Evolutionary conservation across 2,888 invertebrate genomes (phyloP), one percentile per base, ranked within the genome.

Genomic region (Ormyrus nitidulus): DNA sequence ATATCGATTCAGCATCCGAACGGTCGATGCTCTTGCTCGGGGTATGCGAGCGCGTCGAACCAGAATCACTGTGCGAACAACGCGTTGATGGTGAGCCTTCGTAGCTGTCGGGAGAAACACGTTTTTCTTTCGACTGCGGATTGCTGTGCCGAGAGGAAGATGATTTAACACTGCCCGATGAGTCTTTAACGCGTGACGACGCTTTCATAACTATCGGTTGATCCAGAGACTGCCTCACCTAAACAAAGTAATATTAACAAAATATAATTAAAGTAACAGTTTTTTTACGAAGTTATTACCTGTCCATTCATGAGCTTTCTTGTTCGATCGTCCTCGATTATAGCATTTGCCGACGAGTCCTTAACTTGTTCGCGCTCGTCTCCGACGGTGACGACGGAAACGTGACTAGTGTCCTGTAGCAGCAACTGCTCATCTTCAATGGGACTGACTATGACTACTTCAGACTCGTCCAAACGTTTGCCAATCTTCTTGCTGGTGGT

Each of bases 341-440:
- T 87, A 2, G 86, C 82, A 4, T 48, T 34, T n/a, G 88, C 86
- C 59, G 93, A 92, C 53, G 95, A 95, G 90, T 96, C 96, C 85
- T 95, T 94, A 6, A 94, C 94, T 88, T 94, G 94, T 49, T 95
- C 95, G 82, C 91, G 91, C 86, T 95, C 95, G 86, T 95, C 95
- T 71, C 97, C 97, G 13, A 97, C 97, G 49, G 96, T 96, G 81
- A 97, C 97, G 79, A 97, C 97, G 0, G 97, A 97, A 77, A 97
- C 97, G 91, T 97, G 97, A 88, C 96, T 97, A 83, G 96, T 96
- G 90, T 97, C 97, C n/a, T 83, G 84, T 90, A 94, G 84, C 65
- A 88, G 85, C 44, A 92, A 91, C 53, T 87, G 85, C 65, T 88
- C 91, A 78, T 92, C 90, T 81, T 92, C 91, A 72, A 94, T 94